Evolutionary conservation across 1,140 invertebrate species (phyloP).

Genomic region (Sminthurides bifidus): DNA sequence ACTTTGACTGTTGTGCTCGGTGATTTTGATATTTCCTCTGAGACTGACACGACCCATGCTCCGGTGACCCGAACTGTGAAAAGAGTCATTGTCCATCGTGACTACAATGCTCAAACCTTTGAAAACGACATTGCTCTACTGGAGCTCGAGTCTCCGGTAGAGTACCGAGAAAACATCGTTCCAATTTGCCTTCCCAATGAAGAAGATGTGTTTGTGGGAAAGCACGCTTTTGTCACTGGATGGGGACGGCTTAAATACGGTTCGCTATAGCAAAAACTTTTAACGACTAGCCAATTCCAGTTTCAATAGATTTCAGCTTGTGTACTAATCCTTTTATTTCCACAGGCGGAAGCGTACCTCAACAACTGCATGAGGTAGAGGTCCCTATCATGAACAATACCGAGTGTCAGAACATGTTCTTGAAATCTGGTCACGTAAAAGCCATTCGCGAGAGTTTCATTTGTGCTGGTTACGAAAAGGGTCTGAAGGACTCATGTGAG

Average conservation of each 20-base stretch:
- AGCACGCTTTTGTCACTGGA: constrained; percentile 25
- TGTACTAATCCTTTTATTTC: not conserved
- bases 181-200: constrained; percentile 83
- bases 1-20: constrained; percentile 81
- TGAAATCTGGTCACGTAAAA: constrained; percentile 74
- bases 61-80: constrained; percentile 69
- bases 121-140: constrained; percentile 75
- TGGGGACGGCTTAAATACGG: constrained; percentile 30
- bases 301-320: not conserved
- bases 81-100: constrained; percentile 73
- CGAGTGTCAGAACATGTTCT: constrained; percentile 88
- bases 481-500: constrained; percentile 87
- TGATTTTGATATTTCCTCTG: constrained; percentile 75
- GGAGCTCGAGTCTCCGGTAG: constrained; percentile 68
- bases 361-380: constrained; percentile 77
- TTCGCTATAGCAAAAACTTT: not conserved
- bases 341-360: constrained; percentile 70
- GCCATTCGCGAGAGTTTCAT: constrained; percentile 76
- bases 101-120: constrained; percentile 78
- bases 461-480: constrained; percentile 86
- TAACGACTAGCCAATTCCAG: not conserved
- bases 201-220: constrained; percentile 62
- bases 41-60: constrained; percentile 52
- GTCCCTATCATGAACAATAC: constrained; percentile 82
- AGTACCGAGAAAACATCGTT: constrained; percentile 75